Percentiles rank a stretch among this genome's conserved stretches.
phyloP scores from a whole-genome alignment of 2,888 invertebrate genomes.

The Hyles lineata region DNA sequence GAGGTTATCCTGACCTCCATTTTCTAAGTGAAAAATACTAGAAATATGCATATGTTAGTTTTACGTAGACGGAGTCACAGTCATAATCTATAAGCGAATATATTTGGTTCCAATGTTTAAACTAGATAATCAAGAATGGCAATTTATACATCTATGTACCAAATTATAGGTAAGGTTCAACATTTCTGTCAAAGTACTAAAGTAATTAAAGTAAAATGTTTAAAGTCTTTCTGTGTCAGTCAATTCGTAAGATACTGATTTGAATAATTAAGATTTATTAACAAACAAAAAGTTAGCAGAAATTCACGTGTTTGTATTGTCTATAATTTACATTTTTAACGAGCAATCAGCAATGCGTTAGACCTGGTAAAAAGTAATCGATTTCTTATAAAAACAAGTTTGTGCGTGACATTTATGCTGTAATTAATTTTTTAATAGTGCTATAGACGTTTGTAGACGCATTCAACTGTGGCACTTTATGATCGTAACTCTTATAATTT shows the following conservation, averaged over 20 bases:
- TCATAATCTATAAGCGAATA: no score
- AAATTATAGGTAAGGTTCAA: no score
- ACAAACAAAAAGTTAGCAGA: background rate
- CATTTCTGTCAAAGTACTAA: no score
- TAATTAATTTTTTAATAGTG: background rate
- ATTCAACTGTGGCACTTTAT: slow-evolving; percentile 3
- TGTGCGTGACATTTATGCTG: background rate
- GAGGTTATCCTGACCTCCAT: no score
- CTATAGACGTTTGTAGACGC: background rate
- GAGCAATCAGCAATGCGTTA: background rate
- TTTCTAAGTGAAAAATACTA: no score
- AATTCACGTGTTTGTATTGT: background rate
- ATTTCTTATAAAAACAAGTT: background rate
- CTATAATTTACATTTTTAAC: background rate
- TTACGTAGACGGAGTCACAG: no score
- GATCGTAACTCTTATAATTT: background rate
- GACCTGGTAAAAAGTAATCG: background rate
- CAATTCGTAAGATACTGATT: background rate
- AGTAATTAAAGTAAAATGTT: no score
- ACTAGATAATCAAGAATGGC: no score
- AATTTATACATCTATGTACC: no score
- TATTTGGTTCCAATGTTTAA: no score
- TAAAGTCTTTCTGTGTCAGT: no score
- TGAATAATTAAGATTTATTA: background rate
- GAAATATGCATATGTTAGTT: no score